Evolutionary conservation across 2,113 vertebrate genomes (phyloP), one percentile per base, ranked within the genome.

Genomic region (Gasterosteus aculeatus): DNA sequence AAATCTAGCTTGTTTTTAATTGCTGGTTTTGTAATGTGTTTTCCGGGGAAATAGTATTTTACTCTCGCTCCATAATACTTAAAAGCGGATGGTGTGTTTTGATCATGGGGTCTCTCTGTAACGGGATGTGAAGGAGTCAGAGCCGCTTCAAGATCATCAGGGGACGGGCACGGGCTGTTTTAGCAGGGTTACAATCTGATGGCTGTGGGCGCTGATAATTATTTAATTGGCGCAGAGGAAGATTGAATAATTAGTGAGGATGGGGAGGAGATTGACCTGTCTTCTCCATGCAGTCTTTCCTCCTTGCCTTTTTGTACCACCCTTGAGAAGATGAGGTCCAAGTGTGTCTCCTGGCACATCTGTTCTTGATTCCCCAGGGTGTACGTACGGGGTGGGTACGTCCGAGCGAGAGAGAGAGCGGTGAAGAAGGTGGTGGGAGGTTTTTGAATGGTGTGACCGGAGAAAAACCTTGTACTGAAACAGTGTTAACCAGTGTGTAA

Each of bases 201-300:
- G 76, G 67, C 72, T 66, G 12, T 64, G 42, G 65, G 54, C 16
- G 3, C 53, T 49, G 82, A 82, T 82, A 78, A 83, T 88, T 75
- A 87, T 86, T 89, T 83, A 83, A 89, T 85, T 78, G 70, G 80
- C 80, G 79, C 81, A 73, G 77, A 77, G 65, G 69, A 79, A 53
- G 58, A 63, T 10, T 85, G 82, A 82, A 81, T 86, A 74, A 87
- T 90, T 76, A 60, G 85, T 82, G 74, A 84, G 73, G 76, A 85
- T 78, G 60, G 60, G 80, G 38, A 72, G n/a, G 10, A 61, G 68
- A 26, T 74, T 22, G 39, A 79, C 77, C 22, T 26, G 22, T 26
- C 22, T 26, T 26, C 22, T 26, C 22, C 22, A 26, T 26, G 22
- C 22, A 26, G 22, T 26, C 22, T 26, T 26, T 26, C 22, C 22